These are phyloP conservation scores for Mesodorylaimus sp. DNA, from an alignment of 2,888 invertebrate genomes.

Conservation along the genomic window DNA sequence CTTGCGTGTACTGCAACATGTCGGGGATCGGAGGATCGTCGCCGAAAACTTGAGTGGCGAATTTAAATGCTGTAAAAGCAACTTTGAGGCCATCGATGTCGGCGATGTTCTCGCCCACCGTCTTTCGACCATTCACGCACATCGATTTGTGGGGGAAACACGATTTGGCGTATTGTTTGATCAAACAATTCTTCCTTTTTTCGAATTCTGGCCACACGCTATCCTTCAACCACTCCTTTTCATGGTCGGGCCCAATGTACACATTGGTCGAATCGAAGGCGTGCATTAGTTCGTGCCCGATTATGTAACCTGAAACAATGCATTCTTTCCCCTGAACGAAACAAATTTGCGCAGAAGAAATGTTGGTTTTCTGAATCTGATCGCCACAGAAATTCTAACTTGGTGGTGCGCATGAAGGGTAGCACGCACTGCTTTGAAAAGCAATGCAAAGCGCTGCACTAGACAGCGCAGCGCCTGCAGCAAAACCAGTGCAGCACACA, in stretches of 20 bases:
- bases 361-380: no score
- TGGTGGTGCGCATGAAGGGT: no score
- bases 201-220: background rate
- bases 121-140: background rate
- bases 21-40: background rate
- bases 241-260: background rate
- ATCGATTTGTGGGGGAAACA: background rate
- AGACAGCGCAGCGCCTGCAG: no score
- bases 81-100: background rate
- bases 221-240: background rate
- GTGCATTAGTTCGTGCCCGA: constrained; percentile 3
- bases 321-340: no score
- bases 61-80: constrained; percentile 3
- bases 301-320: constrained; percentile 2
- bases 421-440: no score
- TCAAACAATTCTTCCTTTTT: background rate
- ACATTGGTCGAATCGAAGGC: background rate
- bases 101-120: constrained; percentile 1
- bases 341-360: no score
- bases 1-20: background rate
- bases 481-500: no score
- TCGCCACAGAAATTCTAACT: no score
- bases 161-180: background rate
- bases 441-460: no score
- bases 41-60: constrained; percentile 1